Evolutionary conservation across 2,888 invertebrate genomes (phyloP).

Genomic region (Drosophila merina): DNA sequence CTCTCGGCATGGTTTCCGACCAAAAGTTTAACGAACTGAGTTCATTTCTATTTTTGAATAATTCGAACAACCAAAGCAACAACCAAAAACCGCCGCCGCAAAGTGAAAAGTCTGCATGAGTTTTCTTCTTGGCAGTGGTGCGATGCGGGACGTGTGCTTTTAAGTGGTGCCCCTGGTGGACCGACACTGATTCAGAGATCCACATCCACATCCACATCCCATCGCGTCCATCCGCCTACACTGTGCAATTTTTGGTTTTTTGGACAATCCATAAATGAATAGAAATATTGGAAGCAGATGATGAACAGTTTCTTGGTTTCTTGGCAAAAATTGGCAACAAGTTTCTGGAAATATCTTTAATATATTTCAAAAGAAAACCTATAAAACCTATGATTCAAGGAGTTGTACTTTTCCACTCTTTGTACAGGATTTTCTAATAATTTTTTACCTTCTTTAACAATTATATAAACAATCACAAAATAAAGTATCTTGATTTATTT

Average conservation of each 20-base stretch:
- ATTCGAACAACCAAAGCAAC: conserved; percentile 54
- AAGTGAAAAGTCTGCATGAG: conserved; percentile 78
- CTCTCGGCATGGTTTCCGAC: conserved; percentile 63
- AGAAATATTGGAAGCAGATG: conserved; percentile 64
- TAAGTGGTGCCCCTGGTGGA: conserved; percentile 42
- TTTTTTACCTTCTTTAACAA: background rate
- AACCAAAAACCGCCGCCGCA: conserved; percentile 54
- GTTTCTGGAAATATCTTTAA: conserved; percentile 10
- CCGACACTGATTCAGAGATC: conserved; percentile 56
- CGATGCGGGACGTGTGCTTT: conserved; percentile 56
- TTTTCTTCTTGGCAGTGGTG: conserved; percentile 46
- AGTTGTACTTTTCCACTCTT: background rate
- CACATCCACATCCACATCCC: conserved; percentile 15
- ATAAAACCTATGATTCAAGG: background rate
- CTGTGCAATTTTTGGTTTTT: conserved; percentile 71
- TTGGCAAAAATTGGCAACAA: conserved; percentile 20
- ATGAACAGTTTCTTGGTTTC: conserved; percentile 14
- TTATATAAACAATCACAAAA: background rate
- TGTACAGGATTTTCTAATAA: background rate
- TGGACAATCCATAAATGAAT: conserved; percentile 57
- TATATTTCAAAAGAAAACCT: background rate
- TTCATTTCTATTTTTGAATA: conserved; percentile 84
- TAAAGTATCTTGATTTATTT: conserved; percentile 1
- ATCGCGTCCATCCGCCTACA: conserved; percentile 64
- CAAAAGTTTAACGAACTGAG: conserved; percentile 84